A percentile compares a stretch with the other conserved stretches of the same genome.
phyloP scores from a whole-genome alignment of 2,797 vertebrate genomes.

The Lepidocolaptes lacrymiger region DNA sequence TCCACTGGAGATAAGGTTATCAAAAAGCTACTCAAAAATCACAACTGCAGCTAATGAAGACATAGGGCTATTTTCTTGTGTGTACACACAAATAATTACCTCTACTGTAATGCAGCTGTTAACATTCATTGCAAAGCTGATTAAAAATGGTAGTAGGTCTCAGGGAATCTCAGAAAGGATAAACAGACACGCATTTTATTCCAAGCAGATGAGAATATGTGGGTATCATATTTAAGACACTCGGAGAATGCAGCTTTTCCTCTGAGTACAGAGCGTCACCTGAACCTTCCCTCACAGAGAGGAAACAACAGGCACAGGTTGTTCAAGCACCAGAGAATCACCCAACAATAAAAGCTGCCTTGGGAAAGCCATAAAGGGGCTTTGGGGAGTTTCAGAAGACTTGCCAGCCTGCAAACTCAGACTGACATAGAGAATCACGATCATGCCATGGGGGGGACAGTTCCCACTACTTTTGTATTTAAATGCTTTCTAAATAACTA shows the following conservation, averaged over 20 bases:
- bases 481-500: not conserved
- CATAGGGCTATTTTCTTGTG: not conserved
- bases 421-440: not conserved
- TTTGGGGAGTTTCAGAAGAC: not conserved
- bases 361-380: not conserved
- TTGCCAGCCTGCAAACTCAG: not conserved
- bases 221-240: not conserved
- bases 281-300: not conserved
- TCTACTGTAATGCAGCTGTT: not conserved
- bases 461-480: not conserved
- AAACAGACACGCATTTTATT: not conserved
- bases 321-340: not conserved
- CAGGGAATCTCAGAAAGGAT: not conserved
- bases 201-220: not conserved
- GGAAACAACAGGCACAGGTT: not conserved
- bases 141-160: not conserved
- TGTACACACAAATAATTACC: not conserved
- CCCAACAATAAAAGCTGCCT: not conserved
- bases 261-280: not conserved
- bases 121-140: not conserved
- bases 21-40: not conserved
- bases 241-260: not conserved
- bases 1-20: not conserved
- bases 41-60: not conserved
- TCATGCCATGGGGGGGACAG: fast-evolving